Conservation (phyloP, 2,113 vertebrate genomes). For the Haemorhous mexicanus region DNA sequence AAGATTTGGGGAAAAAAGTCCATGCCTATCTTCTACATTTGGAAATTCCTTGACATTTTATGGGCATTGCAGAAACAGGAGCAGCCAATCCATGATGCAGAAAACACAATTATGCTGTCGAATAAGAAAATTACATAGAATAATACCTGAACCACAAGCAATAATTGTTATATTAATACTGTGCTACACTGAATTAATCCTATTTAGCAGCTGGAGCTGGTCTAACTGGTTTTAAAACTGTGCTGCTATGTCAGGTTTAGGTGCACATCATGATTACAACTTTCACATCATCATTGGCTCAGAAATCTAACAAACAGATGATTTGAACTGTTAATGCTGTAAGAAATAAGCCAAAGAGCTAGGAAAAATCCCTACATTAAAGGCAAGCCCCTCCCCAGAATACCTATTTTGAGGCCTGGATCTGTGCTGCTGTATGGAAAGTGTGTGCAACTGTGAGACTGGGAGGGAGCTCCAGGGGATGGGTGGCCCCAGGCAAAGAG, state of each 20-base stretch:
- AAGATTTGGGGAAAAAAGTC: neutral
- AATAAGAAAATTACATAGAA: neutral
- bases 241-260: neutral
- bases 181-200: neutral
- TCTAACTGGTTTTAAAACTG: neutral
- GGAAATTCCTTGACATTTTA: neutral
- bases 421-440: neutral
- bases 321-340: neutral
- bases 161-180: neutral
- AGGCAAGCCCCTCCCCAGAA: neutral
- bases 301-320: neutral
- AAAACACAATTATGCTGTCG: neutral
- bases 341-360: neutral
- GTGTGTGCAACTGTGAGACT: neutral
- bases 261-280: neutral
- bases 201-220: neutral
- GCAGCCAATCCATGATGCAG: neutral
- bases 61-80: neutral
- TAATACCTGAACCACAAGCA: neutral
- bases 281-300: neutral
- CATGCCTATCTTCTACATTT: neutral
- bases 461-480: neutral
- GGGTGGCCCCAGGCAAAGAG: neutral
- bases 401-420: neutral
- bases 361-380: neutral